Percentiles rank a stretch among this genome's conserved stretches.
Evolutionary conservation across 2,888 invertebrate genomes (phyloP).

Genomic region (Drosophila yooni): DNA sequence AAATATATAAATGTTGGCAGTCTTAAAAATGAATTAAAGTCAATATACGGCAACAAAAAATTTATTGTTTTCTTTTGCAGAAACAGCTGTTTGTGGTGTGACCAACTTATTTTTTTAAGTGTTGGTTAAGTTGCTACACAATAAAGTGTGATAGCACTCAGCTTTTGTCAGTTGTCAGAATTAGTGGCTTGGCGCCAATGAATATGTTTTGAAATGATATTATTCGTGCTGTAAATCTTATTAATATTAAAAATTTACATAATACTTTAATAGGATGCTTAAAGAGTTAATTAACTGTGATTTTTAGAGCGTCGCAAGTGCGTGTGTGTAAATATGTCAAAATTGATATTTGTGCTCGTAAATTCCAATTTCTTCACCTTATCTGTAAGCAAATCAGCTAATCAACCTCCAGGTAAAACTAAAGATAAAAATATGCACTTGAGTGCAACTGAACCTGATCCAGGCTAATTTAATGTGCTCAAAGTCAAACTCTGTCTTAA

Average conservation of each 20-base stretch:
- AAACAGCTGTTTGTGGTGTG: constrained; percentile 45
- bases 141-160: constrained; percentile 16
- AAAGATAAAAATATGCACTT: neutral
- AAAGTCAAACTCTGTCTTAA: neutral
- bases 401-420: neutral
- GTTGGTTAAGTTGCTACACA: neutral
- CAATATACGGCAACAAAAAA: neutral
- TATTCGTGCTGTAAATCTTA: neutral
- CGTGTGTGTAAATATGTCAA: neutral
- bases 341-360: neutral
- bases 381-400: neutral
- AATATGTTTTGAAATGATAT: neutral
- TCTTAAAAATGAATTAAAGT: neutral
- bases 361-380: neutral
- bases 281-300: neutral
- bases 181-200: neutral
- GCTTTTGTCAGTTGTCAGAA: neutral
- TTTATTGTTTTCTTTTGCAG: constrained; percentile 24
- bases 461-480: neutral
- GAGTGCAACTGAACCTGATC: neutral
- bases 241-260: neutral
- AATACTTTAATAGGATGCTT: neutral
- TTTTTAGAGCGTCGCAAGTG: neutral
- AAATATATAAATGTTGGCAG: neutral
- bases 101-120: constrained; percentile 1